These are phyloP conservation scores for Rhogogaster chlorosoma DNA, from an alignment of 2,888 invertebrate genomes.

Conservation along the genomic window DNA sequence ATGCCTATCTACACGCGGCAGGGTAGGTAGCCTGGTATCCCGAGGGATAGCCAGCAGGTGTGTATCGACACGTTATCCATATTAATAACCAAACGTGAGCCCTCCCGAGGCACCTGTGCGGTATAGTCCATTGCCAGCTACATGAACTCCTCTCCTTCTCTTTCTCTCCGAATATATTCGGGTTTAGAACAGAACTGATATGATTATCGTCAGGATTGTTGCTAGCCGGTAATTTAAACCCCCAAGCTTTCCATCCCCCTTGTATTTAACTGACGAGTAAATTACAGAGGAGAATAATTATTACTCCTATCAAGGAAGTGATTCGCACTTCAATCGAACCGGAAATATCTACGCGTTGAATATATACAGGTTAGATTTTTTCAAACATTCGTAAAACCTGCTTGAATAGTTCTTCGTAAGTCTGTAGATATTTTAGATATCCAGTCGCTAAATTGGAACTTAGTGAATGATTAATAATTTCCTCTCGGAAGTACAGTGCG, in stretches of 20 bases:
- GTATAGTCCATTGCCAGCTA: not conserved
- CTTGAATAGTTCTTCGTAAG: not conserved
- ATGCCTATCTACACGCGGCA: not conserved
- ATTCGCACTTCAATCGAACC: not conserved
- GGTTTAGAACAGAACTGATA: not conserved
- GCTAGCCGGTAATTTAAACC: not conserved
- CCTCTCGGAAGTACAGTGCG: not conserved
- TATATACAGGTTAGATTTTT: not conserved
- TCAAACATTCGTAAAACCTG: not conserved
- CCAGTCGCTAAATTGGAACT: not conserved
- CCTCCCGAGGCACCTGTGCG: slow-evolving; percentile 57
- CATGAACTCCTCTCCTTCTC: slow-evolving; percentile 22
- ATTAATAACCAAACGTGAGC: slow-evolving; percentile 63
- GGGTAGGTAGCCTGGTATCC: slow-evolving; percentile 26
- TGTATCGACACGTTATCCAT: slow-evolving; percentile 65
- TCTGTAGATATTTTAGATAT: not conserved
- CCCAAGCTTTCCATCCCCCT: not conserved
- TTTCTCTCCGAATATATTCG: not conserved
- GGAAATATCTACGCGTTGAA: not conserved
- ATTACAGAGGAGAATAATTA: not conserved
- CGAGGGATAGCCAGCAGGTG: slow-evolving; percentile 64
- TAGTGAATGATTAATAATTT: not conserved
- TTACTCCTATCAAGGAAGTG: not conserved
- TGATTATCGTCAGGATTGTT: not conserved
- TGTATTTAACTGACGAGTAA: not conserved